Evolutionary conservation across 1,140 invertebrate species (phyloP).

Genomic region (Solenopsis fugax): DNA sequence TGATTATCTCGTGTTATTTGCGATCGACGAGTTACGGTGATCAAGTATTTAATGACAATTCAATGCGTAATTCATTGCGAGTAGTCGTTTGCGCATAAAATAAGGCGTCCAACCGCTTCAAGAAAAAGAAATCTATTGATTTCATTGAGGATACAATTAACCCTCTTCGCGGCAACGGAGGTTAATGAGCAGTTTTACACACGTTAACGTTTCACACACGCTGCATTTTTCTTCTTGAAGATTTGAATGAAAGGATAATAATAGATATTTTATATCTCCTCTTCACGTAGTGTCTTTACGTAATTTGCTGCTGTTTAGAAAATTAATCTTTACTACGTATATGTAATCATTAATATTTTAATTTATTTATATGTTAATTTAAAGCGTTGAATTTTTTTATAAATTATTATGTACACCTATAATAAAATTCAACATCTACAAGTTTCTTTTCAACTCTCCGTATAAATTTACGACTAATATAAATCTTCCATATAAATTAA

Average conservation of each 20-base stretch:
- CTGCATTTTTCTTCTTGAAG: not conserved
- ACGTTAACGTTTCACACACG: not conserved
- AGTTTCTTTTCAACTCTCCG: not conserved
- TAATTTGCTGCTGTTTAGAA: not conserved
- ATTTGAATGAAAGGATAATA: not conserved
- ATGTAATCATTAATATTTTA: conserved; percentile 2
- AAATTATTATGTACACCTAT: not conserved
- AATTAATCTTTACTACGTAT: not conserved
- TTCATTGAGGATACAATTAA: not conserved
- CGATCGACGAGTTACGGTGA: conserved; percentile 10
- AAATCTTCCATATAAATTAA: not conserved
- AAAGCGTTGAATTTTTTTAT: not conserved
- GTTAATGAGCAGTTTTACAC: not conserved
- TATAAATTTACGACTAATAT: conserved; percentile 1
- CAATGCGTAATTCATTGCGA: conserved; percentile 26
- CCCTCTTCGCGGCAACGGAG: not conserved
- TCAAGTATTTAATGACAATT: conserved; percentile 25
- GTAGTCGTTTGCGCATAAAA: not conserved
- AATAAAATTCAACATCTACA: not conserved
- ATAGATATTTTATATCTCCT: not conserved
- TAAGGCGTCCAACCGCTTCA: not conserved
- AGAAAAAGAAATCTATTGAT: conserved; percentile 25
- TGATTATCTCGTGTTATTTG: conserved; percentile 40
- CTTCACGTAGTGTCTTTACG: not conserved
- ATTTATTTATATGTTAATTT: not conserved